Base-by-base conservation (phyloP, 2,113 vertebrate genomes). In the Notothenia coriiceps region DNA sequence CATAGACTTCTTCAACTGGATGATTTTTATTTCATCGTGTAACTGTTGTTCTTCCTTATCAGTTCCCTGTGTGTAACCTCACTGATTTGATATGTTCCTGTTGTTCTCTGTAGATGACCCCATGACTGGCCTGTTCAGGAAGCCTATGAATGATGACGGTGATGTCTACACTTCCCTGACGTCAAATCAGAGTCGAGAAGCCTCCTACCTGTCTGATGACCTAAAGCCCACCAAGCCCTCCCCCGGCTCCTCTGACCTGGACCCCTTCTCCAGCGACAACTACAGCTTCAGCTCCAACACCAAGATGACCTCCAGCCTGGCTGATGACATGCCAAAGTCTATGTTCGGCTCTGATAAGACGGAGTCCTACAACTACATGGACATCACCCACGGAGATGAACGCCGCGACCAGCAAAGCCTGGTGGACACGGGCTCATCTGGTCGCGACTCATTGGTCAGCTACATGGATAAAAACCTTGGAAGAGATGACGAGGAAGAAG, bases 361-460 rank as follows among this genome's bases (percentile, higher is more conserved):
- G 44, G 97, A 98, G 85, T 91, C 93, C 74, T 98, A 95, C 90
- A 99, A 97, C 94, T 99, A 99, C 94, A 99, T 99, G 94, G 98
- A 99, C 88, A 97, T 99, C 79, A 96, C 96, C 74, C 95, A 96
- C 59, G 93, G 96, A 10, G 96, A 97, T 80, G 96, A 97, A 68
- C 91, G 22, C 46, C 88, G 61, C 0, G 83, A 85, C 55, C 89
- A 90, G 59, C 79, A 62, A 80, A 89, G 59, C 89, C 89, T 74
- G 92, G 91, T 75, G 75, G 95, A 96, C 25, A 94, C 94, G 67
- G 93, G 89, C n/a, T 80, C 90, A 62, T 70, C 81, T 66, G 92
- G 90, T 62, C 80, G 4, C 2, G 95, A 93, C 68, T 56, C 89
- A 14, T 79, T 94, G 20, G 95, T 93, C 80, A 86, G 92, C 12